Base-by-base conservation (phyloP, 2,888 invertebrate genomes). In the Desoria tigrina region DNA sequence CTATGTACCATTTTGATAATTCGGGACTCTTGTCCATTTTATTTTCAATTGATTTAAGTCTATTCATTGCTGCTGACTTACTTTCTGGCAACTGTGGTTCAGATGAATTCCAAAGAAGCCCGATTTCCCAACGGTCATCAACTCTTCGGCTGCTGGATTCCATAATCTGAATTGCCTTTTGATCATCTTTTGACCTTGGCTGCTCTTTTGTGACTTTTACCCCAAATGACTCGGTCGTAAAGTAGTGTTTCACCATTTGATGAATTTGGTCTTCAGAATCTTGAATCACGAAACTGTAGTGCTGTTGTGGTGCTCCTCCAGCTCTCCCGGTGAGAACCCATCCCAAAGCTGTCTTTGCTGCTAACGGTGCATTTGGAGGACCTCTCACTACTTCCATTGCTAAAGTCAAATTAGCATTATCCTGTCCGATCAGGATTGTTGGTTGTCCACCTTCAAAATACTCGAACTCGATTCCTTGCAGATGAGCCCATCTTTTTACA, bases 91-190 rank as follows among this genome's bases (percentile, higher is more conserved):
- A 49, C 7, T 3, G 2, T 1, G 32, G 14, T n/a, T 57, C 42
- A 14, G 64, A 42, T 14, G 9, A 16, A 53, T 57, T 61, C 70
- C 67, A 70, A 18, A 70, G 45, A 16, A 65, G 39, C 2, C 60
- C 65, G 16, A 59, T 57, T 51, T 67, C 67, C 42, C 42, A 69
- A 16, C 51, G 26, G n/a, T 54, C 49, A 16, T 45, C 49, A 56
- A 55, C 23, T 23, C 54, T 6, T 24, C 26, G 18, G 1, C 51
- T 60, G 14, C 42, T 32, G 3, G 1, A 1, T 2, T n/a, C 28
- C 23, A 63, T 26, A 1, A 63, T 49, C 9, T n/a, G 1, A n/a
- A 32, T n/a, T n/a, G 63, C 57, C n/a, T 32, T 28, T 3, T 21
- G 11, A 6, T 63, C 63, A n/a, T 64, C 59, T 11, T 51, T 27